Base-by-base conservation (phyloP, 1,140 invertebrate species). In the Ylistrum balloti region DNA sequence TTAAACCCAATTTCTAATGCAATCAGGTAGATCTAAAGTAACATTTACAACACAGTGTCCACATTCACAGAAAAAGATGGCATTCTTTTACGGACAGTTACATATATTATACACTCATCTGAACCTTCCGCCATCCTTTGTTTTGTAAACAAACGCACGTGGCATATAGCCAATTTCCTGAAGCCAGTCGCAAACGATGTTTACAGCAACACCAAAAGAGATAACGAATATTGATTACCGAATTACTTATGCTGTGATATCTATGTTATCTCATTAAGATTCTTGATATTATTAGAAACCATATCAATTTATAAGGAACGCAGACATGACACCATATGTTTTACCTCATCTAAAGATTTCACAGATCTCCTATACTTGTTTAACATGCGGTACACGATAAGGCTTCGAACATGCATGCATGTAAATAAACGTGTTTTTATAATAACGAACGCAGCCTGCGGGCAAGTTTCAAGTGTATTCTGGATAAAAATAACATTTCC, bases 141-240 rank as follows among this genome's bases (percentile, higher is more conserved):
- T 74, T 45, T 74, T 74, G 56, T 74, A 74, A 74, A 74, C 56
- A 74, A 74, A 74, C 56, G 56, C 56, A 74, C 56, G n/a, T 74
- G 56, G 56, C 56, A 74, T 28, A 9, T 28, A n/a, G 56, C 56
- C 56, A 74, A 74, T 74, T n/a, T n/a, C 17, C 56, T 22, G 56
- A 28, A 74, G 56, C 9, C 56, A 74, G 56, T 74, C 56, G 56
- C 56, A 74, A 74, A 74, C 5, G 56, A 74, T 74, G 56, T 74
- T 74, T 74, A 74, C 56, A 74, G 1, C n/a, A 74, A 3, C n/a
- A 74, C 22, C n/a, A 45, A 45, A 28, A 74, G 17, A n/a, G 56
- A 74, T 74, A 74, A 74, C 9, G 28, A 1, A 74, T 74, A 74
- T 74, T 28, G 56, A 74, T 74, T 28, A 28, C 56, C 56, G 56